phyloP scores from a whole-genome alignment of 2,797 vertebrate species.

The Oceanodroma leucorhoa region DNA sequence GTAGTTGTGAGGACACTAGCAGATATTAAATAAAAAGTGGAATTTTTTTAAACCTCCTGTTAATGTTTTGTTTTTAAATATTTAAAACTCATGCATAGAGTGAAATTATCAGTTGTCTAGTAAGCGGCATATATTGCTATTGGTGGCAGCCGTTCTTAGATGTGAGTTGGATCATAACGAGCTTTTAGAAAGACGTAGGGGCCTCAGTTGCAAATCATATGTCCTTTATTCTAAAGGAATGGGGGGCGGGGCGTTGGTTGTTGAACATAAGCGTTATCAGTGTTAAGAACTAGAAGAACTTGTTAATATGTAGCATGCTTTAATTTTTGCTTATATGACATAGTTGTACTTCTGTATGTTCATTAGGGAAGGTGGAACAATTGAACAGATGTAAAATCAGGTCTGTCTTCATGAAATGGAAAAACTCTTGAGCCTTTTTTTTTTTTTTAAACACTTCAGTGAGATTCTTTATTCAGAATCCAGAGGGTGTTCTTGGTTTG shows the following conservation, averaged over 20 bases:
- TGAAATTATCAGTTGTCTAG: background rate
- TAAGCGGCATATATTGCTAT: background rate
- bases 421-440: background rate
- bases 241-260: fast-evolving
- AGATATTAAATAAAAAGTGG: background rate
- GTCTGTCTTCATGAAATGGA: background rate
- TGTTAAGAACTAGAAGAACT: background rate
- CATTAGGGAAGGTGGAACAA: background rate
- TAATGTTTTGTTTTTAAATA: background rate
- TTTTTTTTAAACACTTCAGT: background rate
- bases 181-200: background rate
- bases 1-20: background rate
- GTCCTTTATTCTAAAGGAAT: background rate
- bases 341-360: background rate
- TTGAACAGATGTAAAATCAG: background rate
- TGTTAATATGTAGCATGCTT: background rate
- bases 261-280: background rate
- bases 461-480: background rate
- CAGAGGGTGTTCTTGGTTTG: background rate
- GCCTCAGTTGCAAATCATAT: background rate
- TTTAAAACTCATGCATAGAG: background rate
- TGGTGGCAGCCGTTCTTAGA: background rate
- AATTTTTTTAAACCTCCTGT: background rate
- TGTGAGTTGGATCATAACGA: background rate
- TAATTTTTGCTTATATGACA: background rate